These are phyloP conservation scores for Cyprinodon brontotheroides DNA, from an alignment of 2,113 vertebrate genomes.

Conservation along the genomic window DNA sequence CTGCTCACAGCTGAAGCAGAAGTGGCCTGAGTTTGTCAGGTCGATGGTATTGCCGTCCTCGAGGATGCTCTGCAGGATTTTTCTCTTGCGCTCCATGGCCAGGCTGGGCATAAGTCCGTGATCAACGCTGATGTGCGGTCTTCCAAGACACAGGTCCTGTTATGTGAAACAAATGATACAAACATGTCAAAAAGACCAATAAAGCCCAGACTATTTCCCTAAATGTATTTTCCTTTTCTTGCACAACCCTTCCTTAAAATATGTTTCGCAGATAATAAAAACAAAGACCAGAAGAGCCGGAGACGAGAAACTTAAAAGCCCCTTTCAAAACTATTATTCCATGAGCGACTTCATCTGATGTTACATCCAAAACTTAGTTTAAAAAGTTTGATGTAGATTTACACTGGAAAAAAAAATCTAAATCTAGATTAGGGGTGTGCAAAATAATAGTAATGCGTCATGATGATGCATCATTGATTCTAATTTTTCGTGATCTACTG, in stretches of 20 bases:
- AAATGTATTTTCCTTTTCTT: neutral
- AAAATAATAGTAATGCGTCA: no score
- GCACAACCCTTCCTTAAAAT: no score
- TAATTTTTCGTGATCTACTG: no score
- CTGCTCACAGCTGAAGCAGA: slow-evolving; percentile 73
- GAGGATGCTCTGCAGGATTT: slow-evolving; percentile 7
- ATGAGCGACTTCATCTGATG: no score
- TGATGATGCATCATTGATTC: no score
- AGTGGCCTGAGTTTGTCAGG: slow-evolving; percentile 36
- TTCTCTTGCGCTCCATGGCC: slow-evolving; percentile 43
- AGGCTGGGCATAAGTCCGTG: slow-evolving; percentile 7
- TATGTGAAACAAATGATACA: slow-evolving; percentile 1
- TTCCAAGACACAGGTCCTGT: slow-evolving; percentile 8
- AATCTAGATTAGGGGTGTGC: no score
- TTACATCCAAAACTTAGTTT: no score
- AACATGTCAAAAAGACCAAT: neutral
- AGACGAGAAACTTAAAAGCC: neutral
- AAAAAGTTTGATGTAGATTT: no score
- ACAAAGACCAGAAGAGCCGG: no score
- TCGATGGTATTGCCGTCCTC: slow-evolving; percentile 10
- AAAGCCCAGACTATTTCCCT: neutral
- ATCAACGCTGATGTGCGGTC: neutral
- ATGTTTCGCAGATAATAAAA: neutral
- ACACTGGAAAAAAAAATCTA: no score
- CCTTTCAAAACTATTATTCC: neutral